phyloP scores from a whole-genome alignment of 2,888 invertebrate genomes.

The Phlogophora meticulosa region DNA sequence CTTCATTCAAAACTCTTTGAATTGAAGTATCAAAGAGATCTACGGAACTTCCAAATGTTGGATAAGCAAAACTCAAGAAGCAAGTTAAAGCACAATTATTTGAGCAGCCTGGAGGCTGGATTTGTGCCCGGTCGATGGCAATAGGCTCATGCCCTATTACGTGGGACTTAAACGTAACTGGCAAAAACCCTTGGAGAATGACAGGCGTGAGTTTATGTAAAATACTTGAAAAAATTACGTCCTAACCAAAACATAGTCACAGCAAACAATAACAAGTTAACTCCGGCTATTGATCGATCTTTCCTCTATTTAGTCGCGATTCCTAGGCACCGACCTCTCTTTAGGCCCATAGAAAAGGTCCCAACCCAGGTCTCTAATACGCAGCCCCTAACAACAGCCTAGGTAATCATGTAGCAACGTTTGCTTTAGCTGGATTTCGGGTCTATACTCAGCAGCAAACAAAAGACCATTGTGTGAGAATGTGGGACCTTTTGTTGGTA shows the following conservation, averaged over 20 bases:
- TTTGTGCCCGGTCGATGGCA: too few species aligned
- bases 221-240: too few species aligned
- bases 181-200: too few species aligned
- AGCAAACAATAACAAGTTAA: not conserved
- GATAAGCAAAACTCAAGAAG: too few species aligned
- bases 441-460: conserved; percentile 19
- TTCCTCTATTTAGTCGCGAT: conserved; percentile 3
- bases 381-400: conserved; percentile 1
- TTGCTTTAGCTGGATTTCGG: conserved; percentile 33
- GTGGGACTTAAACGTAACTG: too few species aligned
- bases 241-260: not conserved
- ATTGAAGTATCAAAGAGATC: too few species aligned
- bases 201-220: too few species aligned
- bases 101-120: too few species aligned
- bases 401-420: conserved; percentile 20
- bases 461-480: conserved; percentile 42
- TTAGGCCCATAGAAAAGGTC: conserved; percentile 16
- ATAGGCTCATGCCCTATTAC: too few species aligned
- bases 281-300: not conserved
- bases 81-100: too few species aligned
- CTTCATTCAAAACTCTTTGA: too few species aligned
- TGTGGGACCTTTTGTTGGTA: conserved; percentile 38
- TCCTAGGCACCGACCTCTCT: conserved; percentile 1
- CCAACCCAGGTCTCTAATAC: not conserved
- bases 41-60: too few species aligned